Evolutionary conservation across 1,140 invertebrate genomes (phyloP).

Genomic region (Diachasma alloeum): DNA sequence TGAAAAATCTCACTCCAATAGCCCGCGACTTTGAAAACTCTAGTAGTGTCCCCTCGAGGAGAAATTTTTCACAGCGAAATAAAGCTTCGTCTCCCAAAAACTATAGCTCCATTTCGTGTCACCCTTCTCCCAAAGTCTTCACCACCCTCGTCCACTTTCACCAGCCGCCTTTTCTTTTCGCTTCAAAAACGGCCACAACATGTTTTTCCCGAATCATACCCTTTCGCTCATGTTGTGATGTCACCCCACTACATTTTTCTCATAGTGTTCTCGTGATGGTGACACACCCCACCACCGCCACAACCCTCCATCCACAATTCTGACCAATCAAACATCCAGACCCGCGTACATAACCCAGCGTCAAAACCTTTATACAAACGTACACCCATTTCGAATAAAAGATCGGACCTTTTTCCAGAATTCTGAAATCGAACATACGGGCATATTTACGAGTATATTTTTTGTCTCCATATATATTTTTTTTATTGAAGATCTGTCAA

Average conservation of each 20-base stretch:
- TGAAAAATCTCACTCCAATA: no score
- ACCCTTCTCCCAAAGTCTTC: no score
- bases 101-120: no score
- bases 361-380: constrained; percentile 13
- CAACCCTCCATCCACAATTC: background rate
- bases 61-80: no score
- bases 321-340: constrained; percentile 10
- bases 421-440: constrained; percentile 58
- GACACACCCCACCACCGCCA: background rate
- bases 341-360: background rate
- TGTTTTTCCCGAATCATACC: constrained; percentile 51
- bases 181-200: constrained; percentile 39
- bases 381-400: background rate
- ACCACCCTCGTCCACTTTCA: background rate
- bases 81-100: no score
- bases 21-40: no score
- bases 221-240: constrained; percentile 37
- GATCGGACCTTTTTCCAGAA: constrained; percentile 45
- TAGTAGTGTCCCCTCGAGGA: no score
- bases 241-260: background rate
- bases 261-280: constrained; percentile 8
- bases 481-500: background rate
- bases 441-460: constrained; percentile 62
- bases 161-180: constrained; percentile 11
- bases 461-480: constrained; percentile 11